These are phyloP conservation scores for Cardinalis cardinalis DNA, from an alignment of 2,113 vertebrate species.

Conservation along the genomic window DNA sequence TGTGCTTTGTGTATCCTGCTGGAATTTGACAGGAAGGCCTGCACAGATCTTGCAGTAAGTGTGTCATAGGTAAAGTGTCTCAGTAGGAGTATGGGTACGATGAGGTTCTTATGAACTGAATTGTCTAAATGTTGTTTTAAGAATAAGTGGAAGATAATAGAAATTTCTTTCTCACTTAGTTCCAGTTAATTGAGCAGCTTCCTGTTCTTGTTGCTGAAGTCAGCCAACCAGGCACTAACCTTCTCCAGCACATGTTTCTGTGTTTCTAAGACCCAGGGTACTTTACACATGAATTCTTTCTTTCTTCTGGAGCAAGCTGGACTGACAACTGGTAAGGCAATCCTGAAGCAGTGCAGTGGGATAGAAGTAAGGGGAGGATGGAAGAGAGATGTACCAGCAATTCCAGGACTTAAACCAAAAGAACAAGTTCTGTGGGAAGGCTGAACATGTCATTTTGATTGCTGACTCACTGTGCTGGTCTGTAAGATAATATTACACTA, in stretches of 20 bases:
- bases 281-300: constrained; percentile 53
- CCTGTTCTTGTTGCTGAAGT: constrained; percentile 25
- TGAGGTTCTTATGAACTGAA: not conserved
- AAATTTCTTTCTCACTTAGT: constrained; percentile 11
- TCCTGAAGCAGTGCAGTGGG: not conserved
- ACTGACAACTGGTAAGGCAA: constrained; percentile 44
- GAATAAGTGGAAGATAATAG: not conserved
- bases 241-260: constrained; percentile 27
- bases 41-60: not conserved
- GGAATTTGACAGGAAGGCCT: not conserved
- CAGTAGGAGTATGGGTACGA: not conserved
- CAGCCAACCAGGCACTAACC: constrained; percentile 21
- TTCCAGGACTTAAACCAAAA: not conserved
- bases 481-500: not conserved
- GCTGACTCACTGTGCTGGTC: constrained; percentile 55
- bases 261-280: constrained; percentile 32
- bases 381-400: not conserved
- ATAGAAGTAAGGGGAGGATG: not conserved
- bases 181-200: not conserved
- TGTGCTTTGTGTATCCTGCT: not conserved
- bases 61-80: not conserved
- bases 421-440: not conserved
- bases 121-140: not conserved
- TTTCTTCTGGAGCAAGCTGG: constrained; percentile 40
- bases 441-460: not conserved